phyloP scores from a whole-genome alignment of 2,888 invertebrate species.

The Agonopterix subpropinquella region DNA sequence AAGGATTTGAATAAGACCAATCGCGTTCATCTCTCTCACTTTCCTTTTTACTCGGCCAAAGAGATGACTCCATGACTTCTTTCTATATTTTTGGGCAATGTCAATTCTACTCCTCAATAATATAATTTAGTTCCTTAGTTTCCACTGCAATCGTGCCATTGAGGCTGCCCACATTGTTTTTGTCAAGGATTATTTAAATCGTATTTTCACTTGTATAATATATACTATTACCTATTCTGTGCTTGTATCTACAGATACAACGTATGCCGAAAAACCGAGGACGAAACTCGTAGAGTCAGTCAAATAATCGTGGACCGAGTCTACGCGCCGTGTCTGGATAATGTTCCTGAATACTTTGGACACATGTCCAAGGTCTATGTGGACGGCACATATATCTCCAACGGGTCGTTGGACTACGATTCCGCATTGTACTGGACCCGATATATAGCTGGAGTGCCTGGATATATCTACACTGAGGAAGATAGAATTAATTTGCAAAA shows the following conservation, averaged over 20 bases:
- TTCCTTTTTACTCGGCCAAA: too few species aligned
- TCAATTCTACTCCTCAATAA: too few species aligned
- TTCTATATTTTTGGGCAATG: too few species aligned
- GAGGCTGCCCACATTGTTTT: too few species aligned
- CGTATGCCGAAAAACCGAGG: constrained; percentile 78
- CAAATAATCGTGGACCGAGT: constrained; percentile 75
- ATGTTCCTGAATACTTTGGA: constrained; percentile 78
- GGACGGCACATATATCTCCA: constrained; percentile 81
- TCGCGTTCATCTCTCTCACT: too few species aligned
- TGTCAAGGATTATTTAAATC: too few species aligned
- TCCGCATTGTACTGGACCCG: constrained; percentile 73
- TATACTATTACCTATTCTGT: too few species aligned
- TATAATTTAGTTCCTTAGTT: too few species aligned
- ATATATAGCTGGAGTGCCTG: constrained; percentile 72
- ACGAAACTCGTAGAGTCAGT: constrained; percentile 79
- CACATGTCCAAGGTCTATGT: constrained; percentile 79
- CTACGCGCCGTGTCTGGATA: constrained; percentile 77
- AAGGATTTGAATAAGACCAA: too few species aligned
- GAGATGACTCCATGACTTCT: too few species aligned
- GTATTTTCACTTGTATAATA: neutral
- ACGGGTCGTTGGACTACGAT: constrained; percentile 74
- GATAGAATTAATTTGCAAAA: constrained; percentile 30
- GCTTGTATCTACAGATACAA: constrained; percentile 78
- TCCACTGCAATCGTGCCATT: too few species aligned
- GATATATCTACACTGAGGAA: constrained; percentile 53